phyloP scores from a whole-genome alignment of 2,797 vertebrate genomes.

The Heliangelus exortis region DNA sequence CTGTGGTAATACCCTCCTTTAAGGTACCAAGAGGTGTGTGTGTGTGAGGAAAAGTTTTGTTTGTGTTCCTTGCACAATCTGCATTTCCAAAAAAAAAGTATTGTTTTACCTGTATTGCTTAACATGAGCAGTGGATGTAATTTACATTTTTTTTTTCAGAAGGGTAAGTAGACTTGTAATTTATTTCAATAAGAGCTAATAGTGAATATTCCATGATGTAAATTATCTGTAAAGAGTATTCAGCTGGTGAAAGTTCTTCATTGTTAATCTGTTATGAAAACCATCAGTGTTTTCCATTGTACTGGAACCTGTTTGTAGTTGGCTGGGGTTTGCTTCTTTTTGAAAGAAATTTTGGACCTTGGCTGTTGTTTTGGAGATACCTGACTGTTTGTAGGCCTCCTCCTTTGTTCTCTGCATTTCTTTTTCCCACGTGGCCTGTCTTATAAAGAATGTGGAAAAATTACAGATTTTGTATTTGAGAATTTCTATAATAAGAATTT shows the following conservation, averaged over 20 bases:
- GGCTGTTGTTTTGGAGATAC: neutral
- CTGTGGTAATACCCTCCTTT: constrained; percentile 10
- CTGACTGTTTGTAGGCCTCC: neutral
- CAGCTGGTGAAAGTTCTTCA: neutral
- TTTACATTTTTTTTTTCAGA: constrained; percentile 35
- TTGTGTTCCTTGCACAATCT: constrained; percentile 3
- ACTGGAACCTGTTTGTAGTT: neutral
- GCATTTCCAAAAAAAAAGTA: neutral
- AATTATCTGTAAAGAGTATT: neutral
- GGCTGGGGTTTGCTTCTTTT: neutral
- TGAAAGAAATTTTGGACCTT: neutral
- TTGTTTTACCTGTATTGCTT: constrained; percentile 43
- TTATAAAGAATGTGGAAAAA: neutral
- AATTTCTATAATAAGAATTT: neutral
- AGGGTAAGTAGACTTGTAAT: constrained; percentile 1
- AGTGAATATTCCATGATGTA: neutral
- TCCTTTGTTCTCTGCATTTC: neutral
- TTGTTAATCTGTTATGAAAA: constrained; percentile 8
- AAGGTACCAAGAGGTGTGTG: neutral
- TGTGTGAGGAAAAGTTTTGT: neutral
- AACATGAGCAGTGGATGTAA: constrained; percentile 12
- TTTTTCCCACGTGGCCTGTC: neutral
- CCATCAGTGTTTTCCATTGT: neutral
- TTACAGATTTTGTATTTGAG: neutral
- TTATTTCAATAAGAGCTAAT: constrained; percentile 18